phyloP scores from a whole-genome alignment of 2,888 invertebrate genomes.

The Eupithecia vulgata region DNA sequence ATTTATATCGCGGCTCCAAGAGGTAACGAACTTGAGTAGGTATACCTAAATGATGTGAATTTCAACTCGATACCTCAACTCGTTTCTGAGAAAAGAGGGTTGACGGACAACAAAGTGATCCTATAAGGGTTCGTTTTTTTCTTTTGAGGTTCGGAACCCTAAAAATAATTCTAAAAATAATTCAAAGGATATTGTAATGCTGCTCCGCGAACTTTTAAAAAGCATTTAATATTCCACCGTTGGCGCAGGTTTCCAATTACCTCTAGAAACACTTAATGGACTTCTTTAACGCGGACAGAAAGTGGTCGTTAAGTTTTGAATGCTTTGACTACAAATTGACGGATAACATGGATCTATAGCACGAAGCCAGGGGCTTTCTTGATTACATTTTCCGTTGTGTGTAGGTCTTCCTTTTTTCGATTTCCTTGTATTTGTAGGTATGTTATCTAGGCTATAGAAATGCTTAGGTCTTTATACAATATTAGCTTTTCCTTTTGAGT shows the following conservation, averaged over 20 bases:
- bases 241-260: conserved; percentile 43
- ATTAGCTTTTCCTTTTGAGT: no score
- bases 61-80: no score
- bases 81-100: no score
- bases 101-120: no score
- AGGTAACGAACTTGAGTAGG: no score
- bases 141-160: no score
- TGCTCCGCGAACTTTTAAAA: conserved; percentile 51
- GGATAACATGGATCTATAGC: background rate
- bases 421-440: background rate
- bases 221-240: conserved; percentile 61
- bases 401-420: background rate
- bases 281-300: conserved; percentile 25
- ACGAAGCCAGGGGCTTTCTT: background rate
- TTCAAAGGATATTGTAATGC: conserved; percentile 42
- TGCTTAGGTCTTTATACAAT: background rate
- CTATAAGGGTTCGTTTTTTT: no score
- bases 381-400: background rate
- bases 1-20: no score
- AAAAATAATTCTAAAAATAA: conserved; percentile 15
- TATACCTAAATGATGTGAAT: no score
- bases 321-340: conserved; percentile 13
- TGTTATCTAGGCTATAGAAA: background rate
- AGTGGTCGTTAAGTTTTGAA: conserved; percentile 18
- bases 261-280: conserved; percentile 38